These are phyloP conservation scores for Parazoanthus atlanticus DNA, from an alignment of 92 coral and sea anemone genomes.

Conservation along the genomic window DNA sequence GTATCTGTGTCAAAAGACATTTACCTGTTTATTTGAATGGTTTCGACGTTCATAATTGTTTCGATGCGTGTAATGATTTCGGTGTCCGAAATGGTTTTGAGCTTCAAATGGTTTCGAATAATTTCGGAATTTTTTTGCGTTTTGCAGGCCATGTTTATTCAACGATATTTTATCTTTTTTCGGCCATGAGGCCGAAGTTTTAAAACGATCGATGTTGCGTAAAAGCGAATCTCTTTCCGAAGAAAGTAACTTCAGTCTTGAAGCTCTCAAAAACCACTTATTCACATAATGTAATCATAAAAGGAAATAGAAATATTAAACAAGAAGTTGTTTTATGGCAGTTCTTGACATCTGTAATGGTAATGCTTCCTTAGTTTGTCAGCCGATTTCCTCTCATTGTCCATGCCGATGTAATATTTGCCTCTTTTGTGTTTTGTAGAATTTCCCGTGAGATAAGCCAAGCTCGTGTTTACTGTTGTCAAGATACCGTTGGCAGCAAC, in stretches of 20 bases:
- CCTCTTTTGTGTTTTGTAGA: background rate
- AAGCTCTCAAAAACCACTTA: background rate
- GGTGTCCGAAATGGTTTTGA: too few relatives aligned
- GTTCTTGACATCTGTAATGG: slow-evolving; percentile 19
- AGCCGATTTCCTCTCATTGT: slow-evolving; percentile 4
- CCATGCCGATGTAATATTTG: background rate
- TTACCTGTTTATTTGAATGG: background rate
- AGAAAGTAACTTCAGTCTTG: background rate
- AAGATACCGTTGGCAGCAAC: slow-evolving; percentile 10
- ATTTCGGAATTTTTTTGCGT: too few relatives aligned
- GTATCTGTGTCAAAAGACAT: background rate
- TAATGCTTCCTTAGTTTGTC: slow-evolving; percentile 21
- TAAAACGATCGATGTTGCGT: background rate
- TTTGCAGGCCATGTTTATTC: background rate
- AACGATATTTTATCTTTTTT: background rate
- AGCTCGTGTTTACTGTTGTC: slow-evolving; percentile 33
- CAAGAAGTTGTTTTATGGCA: background rate
- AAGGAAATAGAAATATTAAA: background rate
- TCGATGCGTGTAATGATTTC: background rate
- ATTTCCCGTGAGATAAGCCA: slow-evolving; percentile 7
- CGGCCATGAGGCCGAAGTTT: background rate
- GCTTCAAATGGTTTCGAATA: too few relatives aligned
- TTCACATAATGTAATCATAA: background rate
- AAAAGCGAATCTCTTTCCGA: background rate
- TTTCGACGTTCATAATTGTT: background rate